phyloP scores from a whole-genome alignment of 2,113 vertebrate genomes.

The Colistium nudipinnis region DNA sequence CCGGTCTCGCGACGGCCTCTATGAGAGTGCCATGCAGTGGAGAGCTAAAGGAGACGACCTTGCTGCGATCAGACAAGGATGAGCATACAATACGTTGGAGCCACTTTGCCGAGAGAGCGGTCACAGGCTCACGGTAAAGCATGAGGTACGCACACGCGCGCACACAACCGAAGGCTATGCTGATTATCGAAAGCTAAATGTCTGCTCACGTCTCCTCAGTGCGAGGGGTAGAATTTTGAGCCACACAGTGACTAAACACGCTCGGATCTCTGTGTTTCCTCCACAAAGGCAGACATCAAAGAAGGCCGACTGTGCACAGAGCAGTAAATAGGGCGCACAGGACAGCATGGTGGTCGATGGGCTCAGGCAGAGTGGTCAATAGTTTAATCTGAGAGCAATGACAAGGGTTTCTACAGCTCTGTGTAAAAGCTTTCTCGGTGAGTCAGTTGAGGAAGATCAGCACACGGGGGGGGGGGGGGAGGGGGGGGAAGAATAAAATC shows the following conservation, averaged over 20 bases:
- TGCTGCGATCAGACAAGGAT: conserved; percentile 46
- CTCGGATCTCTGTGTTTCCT: conserved; percentile 41
- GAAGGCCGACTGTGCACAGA: conserved; percentile 15
- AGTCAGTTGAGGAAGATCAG: conserved; percentile 61
- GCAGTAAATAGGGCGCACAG: conserved; percentile 31
- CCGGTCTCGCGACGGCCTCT: conserved; percentile 34
- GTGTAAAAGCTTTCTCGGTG: conserved; percentile 56
- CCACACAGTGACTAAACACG: conserved; percentile 39
- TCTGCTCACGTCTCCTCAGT: conserved; percentile 32
- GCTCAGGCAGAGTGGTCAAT: conserved; percentile 67
- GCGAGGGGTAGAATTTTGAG: conserved; percentile 59
- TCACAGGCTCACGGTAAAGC: conserved; percentile 1
- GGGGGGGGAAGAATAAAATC: conserved; percentile 51
- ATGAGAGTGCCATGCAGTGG: conserved; percentile 29
- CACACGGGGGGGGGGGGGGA: too few relatives aligned
- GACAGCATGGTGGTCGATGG: conserved; percentile 39
- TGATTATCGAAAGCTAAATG: conserved; percentile 54
- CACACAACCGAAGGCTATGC: conserved; percentile 30
- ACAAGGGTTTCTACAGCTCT: conserved; percentile 67
- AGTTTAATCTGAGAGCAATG: conserved; percentile 74
- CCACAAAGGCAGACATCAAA: conserved; percentile 59
- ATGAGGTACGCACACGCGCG: background rate
- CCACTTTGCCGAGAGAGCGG: conserved; percentile 27
- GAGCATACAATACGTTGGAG: conserved; percentile 23
- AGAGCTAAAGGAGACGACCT: conserved; percentile 51